Evolutionary conservation across 37 sponge, comb jelly and placozoan genomes (phyloP).

Genomic region (Beroe forskalii): DNA sequence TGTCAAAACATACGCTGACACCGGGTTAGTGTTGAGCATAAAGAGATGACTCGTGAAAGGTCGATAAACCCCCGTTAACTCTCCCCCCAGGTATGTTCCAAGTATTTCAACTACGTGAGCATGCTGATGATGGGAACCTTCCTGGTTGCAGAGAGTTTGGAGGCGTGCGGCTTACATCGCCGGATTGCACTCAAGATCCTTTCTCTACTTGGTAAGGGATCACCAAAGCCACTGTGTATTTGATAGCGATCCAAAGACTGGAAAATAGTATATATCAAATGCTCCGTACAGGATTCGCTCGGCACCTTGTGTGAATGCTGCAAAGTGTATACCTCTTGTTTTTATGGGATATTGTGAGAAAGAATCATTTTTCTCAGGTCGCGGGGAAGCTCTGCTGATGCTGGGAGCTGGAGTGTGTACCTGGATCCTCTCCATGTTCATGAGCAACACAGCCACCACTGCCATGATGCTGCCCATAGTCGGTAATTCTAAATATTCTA

Average conservation of each 20-base stretch:
- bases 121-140: slow-evolving; percentile 85
- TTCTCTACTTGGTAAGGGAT: slow-evolving; percentile 64
- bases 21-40: no score
- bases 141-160: slow-evolving; percentile 86
- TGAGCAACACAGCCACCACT: slow-evolving; percentile 93
- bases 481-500: slow-evolving; percentile 3
- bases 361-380: no score
- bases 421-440: slow-evolving; percentile 95
- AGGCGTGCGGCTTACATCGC: slow-evolving; percentile 87
- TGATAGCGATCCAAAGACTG: no score
- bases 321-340: no score
- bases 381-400: slow-evolving; percentile 69
- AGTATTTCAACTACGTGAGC: slow-evolving; percentile 83
- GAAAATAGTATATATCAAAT: no score
- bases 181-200: slow-evolving; percentile 83
- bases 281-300: no score
- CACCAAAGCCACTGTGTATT: no score
- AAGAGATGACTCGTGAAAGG: no score
- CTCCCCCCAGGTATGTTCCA: slow-evolving; percentile 23
- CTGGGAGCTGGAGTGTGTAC: slow-evolving; percentile 84
- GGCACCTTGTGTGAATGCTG: no score
- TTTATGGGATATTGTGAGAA: no score
- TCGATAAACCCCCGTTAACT: no score
- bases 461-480: slow-evolving; percentile 95
- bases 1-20: no score